Evolutionary conservation across 2,113 vertebrate species (phyloP).

Genomic region (Miniopterus natalensis): DNA sequence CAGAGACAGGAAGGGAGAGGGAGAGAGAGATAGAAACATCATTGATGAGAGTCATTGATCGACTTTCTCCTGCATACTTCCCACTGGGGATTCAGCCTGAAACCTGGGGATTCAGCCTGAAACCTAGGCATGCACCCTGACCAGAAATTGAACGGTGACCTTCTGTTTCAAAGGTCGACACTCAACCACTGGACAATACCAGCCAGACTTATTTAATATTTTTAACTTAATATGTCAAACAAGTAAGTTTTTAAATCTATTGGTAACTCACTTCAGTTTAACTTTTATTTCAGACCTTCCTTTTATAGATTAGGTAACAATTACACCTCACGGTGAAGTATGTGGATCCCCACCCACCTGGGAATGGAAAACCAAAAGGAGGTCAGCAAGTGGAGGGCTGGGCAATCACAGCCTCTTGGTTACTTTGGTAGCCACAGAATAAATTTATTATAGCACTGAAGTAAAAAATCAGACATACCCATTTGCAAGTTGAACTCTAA

Average conservation of each 20-base stretch:
- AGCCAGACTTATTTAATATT: neutral
- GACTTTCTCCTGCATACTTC: too few relatives aligned
- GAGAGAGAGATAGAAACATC: too few relatives aligned
- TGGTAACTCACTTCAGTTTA: neutral
- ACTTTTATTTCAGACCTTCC: neutral
- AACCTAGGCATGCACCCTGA: too few relatives aligned
- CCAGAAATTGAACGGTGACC: too few relatives aligned
- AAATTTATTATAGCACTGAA: neutral
- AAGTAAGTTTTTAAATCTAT: neutral
- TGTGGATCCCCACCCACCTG: neutral
- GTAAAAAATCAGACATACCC: neutral
- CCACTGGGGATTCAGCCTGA: too few relatives aligned
- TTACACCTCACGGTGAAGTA: neutral
- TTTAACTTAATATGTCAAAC: neutral
- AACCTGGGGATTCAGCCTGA: too few relatives aligned
- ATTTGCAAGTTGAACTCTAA: neutral
- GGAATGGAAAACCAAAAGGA: neutral
- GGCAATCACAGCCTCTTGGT: neutral
- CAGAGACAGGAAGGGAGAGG: too few relatives aligned
- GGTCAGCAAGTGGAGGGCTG: neutral
- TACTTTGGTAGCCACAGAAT: neutral
- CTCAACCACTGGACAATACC: too few relatives aligned
- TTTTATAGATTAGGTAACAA: neutral
- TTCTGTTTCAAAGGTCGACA: too few relatives aligned
- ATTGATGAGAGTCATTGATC: too few relatives aligned